Evolutionary conservation across 2,797 vertebrate species (phyloP).

Genomic region (Lutjanus argentimaculatus): DNA sequence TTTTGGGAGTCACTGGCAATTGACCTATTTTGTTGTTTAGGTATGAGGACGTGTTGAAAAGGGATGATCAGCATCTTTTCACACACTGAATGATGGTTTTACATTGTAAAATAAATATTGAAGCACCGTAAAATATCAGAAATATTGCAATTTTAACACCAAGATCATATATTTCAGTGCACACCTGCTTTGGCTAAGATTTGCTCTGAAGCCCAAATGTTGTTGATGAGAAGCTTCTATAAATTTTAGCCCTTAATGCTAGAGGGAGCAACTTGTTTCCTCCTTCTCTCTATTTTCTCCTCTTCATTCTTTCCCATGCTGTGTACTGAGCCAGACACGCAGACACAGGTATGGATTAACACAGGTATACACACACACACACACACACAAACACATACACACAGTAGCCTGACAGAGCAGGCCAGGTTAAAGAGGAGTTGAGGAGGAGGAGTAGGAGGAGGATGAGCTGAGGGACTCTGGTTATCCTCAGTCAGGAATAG

Average conservation of each 20-base stretch:
- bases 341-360: conserved; percentile 62
- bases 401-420: conserved; percentile 71
- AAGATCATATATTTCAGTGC: background rate
- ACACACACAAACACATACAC: conserved; percentile 36
- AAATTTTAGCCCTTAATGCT: background rate
- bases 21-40: too few relatives aligned
- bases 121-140: background rate
- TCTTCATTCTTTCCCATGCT: conserved; percentile 40
- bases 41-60: too few relatives aligned
- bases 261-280: conserved; percentile 15
- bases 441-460: conserved; percentile 55
- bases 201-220: background rate
- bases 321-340: conserved; percentile 21
- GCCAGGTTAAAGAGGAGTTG: conserved; percentile 70
- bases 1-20: too few relatives aligned
- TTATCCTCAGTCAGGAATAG: conserved; percentile 76
- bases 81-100: background rate
- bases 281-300: conserved; percentile 1
- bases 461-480: conserved; percentile 75
- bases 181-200: background rate
- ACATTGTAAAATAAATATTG: background rate
- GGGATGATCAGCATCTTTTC: background rate
- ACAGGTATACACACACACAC: conserved; percentile 27
- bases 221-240: conserved; percentile 3
- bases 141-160: background rate